Evolutionary conservation across 2,113 vertebrate species (phyloP).

Genomic region (Colossoma macropomum): DNA sequence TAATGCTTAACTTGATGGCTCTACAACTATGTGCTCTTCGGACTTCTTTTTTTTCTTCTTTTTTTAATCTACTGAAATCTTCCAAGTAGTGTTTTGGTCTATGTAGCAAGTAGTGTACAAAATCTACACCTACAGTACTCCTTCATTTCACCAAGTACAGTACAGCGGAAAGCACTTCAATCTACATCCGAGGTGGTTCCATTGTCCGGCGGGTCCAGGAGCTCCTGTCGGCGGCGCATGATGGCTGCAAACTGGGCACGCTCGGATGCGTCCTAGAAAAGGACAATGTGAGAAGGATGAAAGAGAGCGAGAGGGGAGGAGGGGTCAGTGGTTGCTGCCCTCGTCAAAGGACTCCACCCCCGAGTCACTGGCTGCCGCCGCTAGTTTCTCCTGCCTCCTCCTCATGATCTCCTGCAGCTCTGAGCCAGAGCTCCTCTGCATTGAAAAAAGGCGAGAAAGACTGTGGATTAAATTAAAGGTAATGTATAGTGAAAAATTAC

Average conservation of each 20-base stretch:
- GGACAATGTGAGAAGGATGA: conserved; percentile 55
- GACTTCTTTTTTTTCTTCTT: conserved; percentile 8
- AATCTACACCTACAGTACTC: conserved; percentile 10
- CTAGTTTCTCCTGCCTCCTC: conserved; percentile 93
- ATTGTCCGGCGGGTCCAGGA: conserved; percentile 67
- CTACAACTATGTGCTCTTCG: conserved; percentile 10
- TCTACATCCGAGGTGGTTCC: conserved; percentile 35
- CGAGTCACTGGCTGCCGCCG: conserved; percentile 87
- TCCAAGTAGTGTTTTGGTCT: conserved; percentile 13
- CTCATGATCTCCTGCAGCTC: conserved; percentile 97
- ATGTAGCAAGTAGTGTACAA: conserved; percentile 18
- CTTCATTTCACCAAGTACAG: background rate
- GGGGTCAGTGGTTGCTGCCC: conserved; percentile 86
- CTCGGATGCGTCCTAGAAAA: conserved; percentile 78
- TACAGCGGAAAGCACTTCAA: background rate
- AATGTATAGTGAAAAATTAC: background rate
- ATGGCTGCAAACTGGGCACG: conserved; percentile 72
- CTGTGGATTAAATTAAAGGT: background rate
- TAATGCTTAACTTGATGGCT: conserved; percentile 15
- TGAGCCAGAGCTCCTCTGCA: conserved; percentile 85
- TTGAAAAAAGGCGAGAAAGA: conserved; percentile 24
- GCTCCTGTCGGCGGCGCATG: conserved; percentile 73
- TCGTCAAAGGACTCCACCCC: conserved; percentile 97
- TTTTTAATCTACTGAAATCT: conserved; percentile 5
- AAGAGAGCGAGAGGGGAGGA: conserved; percentile 24